Percentiles rank a stretch among this genome's conserved stretches.
These are phyloP conservation scores for Hyperoplus lanceolatus DNA, from an alignment of 2,797 vertebrate species.

Conservation along the genomic window DNA sequence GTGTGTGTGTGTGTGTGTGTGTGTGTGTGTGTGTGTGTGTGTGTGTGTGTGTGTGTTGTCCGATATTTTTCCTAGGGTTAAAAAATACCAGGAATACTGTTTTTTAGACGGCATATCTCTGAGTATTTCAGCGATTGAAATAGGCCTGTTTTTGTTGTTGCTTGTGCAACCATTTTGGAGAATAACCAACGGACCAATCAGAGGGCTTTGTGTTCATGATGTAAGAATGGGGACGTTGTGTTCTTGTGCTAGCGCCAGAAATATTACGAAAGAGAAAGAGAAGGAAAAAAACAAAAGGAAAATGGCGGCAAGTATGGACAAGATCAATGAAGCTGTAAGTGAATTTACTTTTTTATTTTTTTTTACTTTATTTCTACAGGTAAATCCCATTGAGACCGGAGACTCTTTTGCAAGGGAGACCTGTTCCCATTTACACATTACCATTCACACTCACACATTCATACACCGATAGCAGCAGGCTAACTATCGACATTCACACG, in stretches of 20 bases:
- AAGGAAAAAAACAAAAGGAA: neutral
- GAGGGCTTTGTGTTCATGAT: conserved; percentile 17
- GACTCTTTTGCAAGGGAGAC: no score
- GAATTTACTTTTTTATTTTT: no score
- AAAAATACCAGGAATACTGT: neutral
- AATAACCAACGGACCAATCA: conserved; percentile 14
- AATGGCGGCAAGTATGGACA: neutral
- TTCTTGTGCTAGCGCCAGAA: conserved; percentile 34
- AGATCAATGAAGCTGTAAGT: conserved; percentile 29
- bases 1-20: no score
- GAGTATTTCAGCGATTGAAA: neutral
- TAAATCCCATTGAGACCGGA: no score
- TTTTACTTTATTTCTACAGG: no score
- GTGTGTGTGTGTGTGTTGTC: no score
- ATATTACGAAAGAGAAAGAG: neutral
- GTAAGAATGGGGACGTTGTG: conserved; percentile 53
- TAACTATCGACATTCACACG: no score
- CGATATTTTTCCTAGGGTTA: neutral
- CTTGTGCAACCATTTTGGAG: neutral
- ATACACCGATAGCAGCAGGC: no score
- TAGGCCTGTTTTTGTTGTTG: neutral
- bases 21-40: no score
- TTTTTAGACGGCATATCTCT: neutral
- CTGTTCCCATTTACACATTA: no score
- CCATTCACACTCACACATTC: no score